phyloP scores from a whole-genome alignment of 2,888 invertebrate species.

The Drosophila kokeensis region DNA sequence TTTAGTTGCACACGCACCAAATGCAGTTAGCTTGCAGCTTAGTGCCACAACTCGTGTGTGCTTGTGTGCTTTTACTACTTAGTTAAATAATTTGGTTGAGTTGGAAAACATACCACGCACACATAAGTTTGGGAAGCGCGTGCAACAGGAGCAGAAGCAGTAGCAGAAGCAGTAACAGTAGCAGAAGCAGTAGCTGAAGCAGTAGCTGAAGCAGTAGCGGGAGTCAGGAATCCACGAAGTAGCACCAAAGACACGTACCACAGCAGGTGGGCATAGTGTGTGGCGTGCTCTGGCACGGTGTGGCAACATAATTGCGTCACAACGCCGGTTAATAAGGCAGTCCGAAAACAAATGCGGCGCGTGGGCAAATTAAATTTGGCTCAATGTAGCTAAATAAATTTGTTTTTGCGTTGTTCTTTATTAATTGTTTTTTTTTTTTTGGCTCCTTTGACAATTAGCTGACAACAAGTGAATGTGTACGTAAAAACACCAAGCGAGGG shows the following conservation, averaged over 20 bases:
- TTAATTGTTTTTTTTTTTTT: neutral
- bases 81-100: conserved; percentile 77
- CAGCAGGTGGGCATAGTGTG: conserved; percentile 10
- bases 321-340: conserved; percentile 70
- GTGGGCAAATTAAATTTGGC: conserved; percentile 60
- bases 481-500: neutral
- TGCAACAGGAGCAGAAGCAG: conserved; percentile 47
- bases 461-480: conserved; percentile 5
- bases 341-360: conserved; percentile 45
- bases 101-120: conserved; percentile 38
- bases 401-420: conserved; percentile 11
- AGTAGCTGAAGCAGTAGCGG: conserved; percentile 15
- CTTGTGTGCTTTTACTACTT: conserved; percentile 69
- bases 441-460: conserved; percentile 39
- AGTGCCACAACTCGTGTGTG: conserved; percentile 22
- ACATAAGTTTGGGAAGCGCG: conserved; percentile 55
- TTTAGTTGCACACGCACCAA: conserved; percentile 8
- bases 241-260: conserved; percentile 58
- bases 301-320: conserved; percentile 70
- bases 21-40: conserved; percentile 28
- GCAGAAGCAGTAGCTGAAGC: conserved; percentile 16
- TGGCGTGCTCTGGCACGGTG: conserved; percentile 13
- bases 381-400: conserved; percentile 25
- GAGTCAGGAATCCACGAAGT: conserved; percentile 46
- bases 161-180: conserved; percentile 24